Percentiles rank a stretch among this genome's conserved stretches.
Conservation (phyloP, 2,888 invertebrate genomes). For the Melolontha melolontha region DNA sequence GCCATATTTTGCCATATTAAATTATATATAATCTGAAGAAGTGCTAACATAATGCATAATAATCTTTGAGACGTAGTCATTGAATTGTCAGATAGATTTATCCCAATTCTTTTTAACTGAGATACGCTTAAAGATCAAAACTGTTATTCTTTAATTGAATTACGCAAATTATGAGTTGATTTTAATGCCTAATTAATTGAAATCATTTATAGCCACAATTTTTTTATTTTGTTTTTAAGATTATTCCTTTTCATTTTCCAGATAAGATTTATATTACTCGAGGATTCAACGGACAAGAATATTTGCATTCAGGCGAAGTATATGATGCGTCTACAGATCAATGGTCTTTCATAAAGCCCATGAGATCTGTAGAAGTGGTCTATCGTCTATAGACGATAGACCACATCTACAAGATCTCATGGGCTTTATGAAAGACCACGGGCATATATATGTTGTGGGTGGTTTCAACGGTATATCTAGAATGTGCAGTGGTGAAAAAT, state of each 20-base stretch:
- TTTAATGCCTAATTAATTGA: not conserved
- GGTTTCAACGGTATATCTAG: slow-evolving; percentile 93
- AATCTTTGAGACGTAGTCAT: no score
- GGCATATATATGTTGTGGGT: slow-evolving; percentile 81
- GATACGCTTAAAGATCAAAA: no score
- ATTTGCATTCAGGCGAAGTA: slow-evolving; percentile 86
- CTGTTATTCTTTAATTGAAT: no score
- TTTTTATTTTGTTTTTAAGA: not conserved
- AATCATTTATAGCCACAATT: no score
- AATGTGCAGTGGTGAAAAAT: slow-evolving; percentile 90
- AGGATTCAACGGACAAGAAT: slow-evolving; percentile 92
- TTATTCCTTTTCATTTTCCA: slow-evolving; percentile 56
- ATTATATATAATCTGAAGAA: no score
- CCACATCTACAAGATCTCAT: slow-evolving; percentile 92
- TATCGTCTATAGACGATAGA: slow-evolving; percentile 89
- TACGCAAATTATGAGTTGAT: no score
- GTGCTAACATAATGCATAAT: no score
- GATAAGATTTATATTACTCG: slow-evolving; percentile 86
- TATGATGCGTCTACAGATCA: slow-evolving; percentile 84
- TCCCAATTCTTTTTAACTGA: no score
- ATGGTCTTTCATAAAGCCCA: slow-evolving; percentile 85
- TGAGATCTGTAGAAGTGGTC: slow-evolving; percentile 91
- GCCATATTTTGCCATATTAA: no score
- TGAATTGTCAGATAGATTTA: no score
- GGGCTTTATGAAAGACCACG: slow-evolving; percentile 81